These are phyloP conservation scores for Henricia sp. DNA, from an alignment of 53 echinoderm and acorn worm genomes.

Conservation along the genomic window DNA sequence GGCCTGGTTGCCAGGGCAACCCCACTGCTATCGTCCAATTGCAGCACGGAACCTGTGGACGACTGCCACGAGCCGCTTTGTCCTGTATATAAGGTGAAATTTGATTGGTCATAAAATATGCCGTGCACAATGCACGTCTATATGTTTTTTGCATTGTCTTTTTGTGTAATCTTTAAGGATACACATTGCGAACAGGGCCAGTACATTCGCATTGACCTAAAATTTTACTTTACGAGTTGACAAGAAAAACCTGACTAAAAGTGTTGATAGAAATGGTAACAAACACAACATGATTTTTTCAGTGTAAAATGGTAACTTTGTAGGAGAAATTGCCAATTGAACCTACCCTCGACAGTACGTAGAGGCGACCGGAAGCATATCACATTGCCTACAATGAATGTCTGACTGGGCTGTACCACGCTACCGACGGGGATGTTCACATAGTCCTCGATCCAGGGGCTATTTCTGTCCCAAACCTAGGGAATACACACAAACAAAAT, in stretches of 20 bases:
- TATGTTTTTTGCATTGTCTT: no score
- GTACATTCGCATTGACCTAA: no score
- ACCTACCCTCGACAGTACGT: slow-evolving; percentile 79
- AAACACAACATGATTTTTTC: no score
- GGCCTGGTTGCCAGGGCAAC: slow-evolving; percentile 75
- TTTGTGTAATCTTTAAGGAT: no score
- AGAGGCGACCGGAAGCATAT: slow-evolving; percentile 82
- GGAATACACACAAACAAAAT: background rate
- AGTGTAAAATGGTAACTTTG: no score
- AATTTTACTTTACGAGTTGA: no score
- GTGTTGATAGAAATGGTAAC: no score
- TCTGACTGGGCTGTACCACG: slow-evolving; percentile 74
- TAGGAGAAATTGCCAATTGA: no score
- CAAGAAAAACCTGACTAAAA: no score
- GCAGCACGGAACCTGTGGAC: slow-evolving; percentile 60
- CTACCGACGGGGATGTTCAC: slow-evolving; percentile 86
- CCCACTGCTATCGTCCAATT: slow-evolving; percentile 70
- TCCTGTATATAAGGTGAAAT: slow-evolving; percentile 48
- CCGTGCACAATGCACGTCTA: no score
- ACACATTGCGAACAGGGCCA: no score
- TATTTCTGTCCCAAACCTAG: slow-evolving; percentile 93
- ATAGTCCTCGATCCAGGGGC: slow-evolving; percentile 92
- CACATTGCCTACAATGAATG: slow-evolving; percentile 79
- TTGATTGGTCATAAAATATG: no score
- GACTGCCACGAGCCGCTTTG: slow-evolving; percentile 82